Conservation (phyloP, 2,113 vertebrate genomes). For the Orthochromis indermauri region DNA sequence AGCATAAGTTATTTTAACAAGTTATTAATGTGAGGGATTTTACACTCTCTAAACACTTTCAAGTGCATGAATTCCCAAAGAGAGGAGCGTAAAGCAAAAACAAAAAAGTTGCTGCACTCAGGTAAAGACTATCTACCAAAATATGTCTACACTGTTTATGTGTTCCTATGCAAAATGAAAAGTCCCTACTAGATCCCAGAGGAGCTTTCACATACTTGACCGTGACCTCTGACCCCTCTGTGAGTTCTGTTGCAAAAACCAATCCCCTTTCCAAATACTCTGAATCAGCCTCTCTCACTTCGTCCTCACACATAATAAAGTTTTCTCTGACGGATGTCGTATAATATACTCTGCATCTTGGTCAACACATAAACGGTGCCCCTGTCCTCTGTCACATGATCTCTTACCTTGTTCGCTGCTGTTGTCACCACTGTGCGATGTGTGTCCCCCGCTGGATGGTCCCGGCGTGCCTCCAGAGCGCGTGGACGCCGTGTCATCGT, state of each 20-base stretch:
- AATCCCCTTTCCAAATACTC: neutral
- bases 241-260: neutral
- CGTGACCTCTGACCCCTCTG: neutral
- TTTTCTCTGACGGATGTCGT: neutral
- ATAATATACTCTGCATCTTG: neutral
- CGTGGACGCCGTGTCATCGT: conserved; percentile 95
- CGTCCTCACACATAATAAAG: neutral
- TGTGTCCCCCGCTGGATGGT: conserved; percentile 96
- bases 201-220: neutral
- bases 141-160: neutral
- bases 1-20: neutral
- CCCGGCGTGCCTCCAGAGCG: conserved; percentile 95
- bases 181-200: neutral
- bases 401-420: conserved; percentile 98
- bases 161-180: neutral
- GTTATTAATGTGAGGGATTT: neutral
- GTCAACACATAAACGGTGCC: neutral
- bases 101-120: neutral
- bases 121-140: neutral
- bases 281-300: neutral
- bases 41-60: neutral
- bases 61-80: neutral
- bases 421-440: conserved; percentile 98
- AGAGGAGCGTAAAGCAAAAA: neutral
- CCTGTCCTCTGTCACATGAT: neutral